Conservation (phyloP, 1,140 invertebrate species). For the Heliconius himera region DNA sequence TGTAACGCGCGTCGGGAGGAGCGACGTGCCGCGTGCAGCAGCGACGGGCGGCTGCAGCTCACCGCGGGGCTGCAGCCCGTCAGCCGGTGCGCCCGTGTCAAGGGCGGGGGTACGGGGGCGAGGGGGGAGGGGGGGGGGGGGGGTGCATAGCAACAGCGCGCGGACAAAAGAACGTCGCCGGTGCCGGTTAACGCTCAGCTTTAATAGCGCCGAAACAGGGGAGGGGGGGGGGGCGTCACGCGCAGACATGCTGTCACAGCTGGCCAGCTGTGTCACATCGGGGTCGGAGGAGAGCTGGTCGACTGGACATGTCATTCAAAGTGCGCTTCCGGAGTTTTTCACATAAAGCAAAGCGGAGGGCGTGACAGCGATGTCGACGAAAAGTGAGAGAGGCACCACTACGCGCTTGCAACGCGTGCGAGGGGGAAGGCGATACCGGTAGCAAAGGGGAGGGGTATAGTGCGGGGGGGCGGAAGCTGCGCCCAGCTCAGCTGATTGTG, state of each 20-base stretch:
- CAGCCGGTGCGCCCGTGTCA: slow-evolving; percentile 30
- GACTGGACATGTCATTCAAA: background rate
- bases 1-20: no score
- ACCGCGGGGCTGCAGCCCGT: slow-evolving; percentile 11
- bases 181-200: slow-evolving; percentile 30
- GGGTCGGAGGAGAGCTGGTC: background rate
- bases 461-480: background rate
- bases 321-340: slow-evolving; percentile 24
- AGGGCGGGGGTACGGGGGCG: slow-evolving; percentile 29
- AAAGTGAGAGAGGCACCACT: slow-evolving; percentile 15
- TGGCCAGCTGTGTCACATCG: background rate
- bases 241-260: background rate
- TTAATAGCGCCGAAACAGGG: slow-evolving; percentile 15
- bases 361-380: slow-evolving; percentile 11
- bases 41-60: no score
- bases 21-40: no score
- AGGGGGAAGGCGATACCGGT: slow-evolving; percentile 20
- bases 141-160: slow-evolving; percentile 32
- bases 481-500: slow-evolving; percentile 46
- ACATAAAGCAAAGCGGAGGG: slow-evolving; percentile 24
- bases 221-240: background rate
- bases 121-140: background rate
- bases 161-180: slow-evolving; percentile 34
- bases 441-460: no score
- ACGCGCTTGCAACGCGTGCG: background rate